Conservation (phyloP, 1,140 invertebrate genomes). For the Cecropterus lyciades region DNA sequence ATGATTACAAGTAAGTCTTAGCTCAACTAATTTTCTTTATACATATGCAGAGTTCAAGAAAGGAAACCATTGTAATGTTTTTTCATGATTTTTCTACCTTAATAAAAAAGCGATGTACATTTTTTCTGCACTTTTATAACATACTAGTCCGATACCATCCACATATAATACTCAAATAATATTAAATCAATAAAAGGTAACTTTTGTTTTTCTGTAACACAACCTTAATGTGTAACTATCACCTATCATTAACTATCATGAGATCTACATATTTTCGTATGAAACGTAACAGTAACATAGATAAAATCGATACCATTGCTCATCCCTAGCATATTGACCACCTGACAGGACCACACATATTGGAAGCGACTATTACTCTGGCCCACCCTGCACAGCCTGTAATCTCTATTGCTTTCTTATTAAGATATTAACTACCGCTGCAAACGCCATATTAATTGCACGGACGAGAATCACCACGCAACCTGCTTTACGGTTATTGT, state of each 20-base stretch:
- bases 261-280: neutral
- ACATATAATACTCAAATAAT: too few relatives aligned
- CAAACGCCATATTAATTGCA: conserved; percentile 69
- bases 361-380: conserved; percentile 46
- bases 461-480: conserved; percentile 30
- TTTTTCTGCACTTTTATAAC: too few relatives aligned
- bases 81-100: too few relatives aligned
- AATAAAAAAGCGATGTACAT: too few relatives aligned
- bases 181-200: too few relatives aligned
- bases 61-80: too few relatives aligned
- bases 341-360: conserved; percentile 67
- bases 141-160: too few relatives aligned
- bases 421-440: conserved; percentile 74
- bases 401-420: conserved; percentile 77
- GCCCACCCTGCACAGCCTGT: conserved; percentile 59
- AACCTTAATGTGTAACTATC: neutral
- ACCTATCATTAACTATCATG: too few relatives aligned
- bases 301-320: conserved; percentile 46
- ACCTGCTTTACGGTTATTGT: conserved; percentile 45
- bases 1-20: too few relatives aligned
- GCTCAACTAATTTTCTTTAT: too few relatives aligned
- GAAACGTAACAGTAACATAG: neutral
- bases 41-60: too few relatives aligned
- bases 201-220: too few relatives aligned
- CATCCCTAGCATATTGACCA: conserved; percentile 34